Base-by-base conservation (phyloP, 1,140 invertebrate genomes). In the Anastrepha ludens region DNA sequence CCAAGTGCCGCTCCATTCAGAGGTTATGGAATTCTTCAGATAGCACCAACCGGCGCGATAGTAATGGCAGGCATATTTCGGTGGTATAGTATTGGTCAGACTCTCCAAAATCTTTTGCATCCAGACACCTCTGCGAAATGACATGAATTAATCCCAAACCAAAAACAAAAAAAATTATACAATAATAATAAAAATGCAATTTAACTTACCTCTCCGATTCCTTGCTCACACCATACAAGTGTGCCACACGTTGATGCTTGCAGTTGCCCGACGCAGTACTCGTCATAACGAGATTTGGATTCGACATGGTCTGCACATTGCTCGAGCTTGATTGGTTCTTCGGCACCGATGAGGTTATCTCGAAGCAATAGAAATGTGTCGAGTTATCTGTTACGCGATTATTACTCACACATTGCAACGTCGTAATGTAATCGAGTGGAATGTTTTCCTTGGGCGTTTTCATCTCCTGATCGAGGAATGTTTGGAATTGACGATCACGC, bases 1-100 rank as follows among this genome's bases (percentile, higher is more conserved):
- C 97, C 97, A 98, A 1, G 96, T 96, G 64, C 96, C 95, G 47
- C 94, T 94, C 97, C 97, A 98, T 41, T 94, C 92, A 0, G 96
- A 95, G 85, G 95, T 96, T 39, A 96, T 94, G 15, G 92, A 89
- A 94, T 95, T 95, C 95, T 96, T 96, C 44, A 96, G 91, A 90
- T 95, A 96, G 88, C 95, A 95, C 95, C 96, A 96, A 9, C 96
- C 96, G 87, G 94, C 95, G 90, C 95, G 92, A 13, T 94, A 95
- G 88, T 95, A 95, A 89, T 96, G 95, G 3, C 94, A 93, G 1
- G 94, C 94, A 59, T 95, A 94, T 88, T 94, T 95, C 0, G 94
- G 89, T n/a, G 95, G 94, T 91, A 96, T 95, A 47, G 93, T 93
- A 58, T 94, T 93, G 2, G 95, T 96, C 15, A 96, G 89, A 86